Evolutionary conservation across 2,113 vertebrate species (phyloP), one percentile per base, ranked within the genome.

Genomic region (Pteruthius melanotis): DNA sequence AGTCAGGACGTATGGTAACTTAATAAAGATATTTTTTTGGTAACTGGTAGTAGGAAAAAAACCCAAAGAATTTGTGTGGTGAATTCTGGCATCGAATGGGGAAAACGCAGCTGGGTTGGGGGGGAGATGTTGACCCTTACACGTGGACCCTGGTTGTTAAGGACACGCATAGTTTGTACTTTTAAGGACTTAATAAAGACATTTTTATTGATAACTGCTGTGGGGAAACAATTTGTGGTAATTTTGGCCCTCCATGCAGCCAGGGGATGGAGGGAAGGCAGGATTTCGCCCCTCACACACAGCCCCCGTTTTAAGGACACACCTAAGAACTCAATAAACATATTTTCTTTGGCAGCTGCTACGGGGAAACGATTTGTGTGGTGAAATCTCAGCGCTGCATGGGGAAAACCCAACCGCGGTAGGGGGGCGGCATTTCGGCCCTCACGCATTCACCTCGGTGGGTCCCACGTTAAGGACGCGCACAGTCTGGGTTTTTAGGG

Each of bases 401-500:
- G 11, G 21, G 26, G 26, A 57, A 56, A 50, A 72, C 31, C 21
- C 65, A 42, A 1, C 5, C 14, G 7, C n/a, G 42, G 15, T 5
- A 13, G 21, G 9, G 9, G 50, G 39, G 30, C 9, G 4, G 39
- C 7, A 9, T 3, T 2, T 30, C 10, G 4, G 31, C 50, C 31
- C 27, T n/a, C 47, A 23, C 28, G 18, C 42, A 9, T 0, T 12
- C 50, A 50, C 42, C 26, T 40, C 8, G 22, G 40, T 3, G 3
- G 7, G 39, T 10, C 3, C 2, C 8, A 10, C 4, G 23, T 16
- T 24, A 21, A 30, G 40, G 30, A 24, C 40, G 6, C 23, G 2
- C 14, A 8, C 0, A 13, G 2, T 9, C 2, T 3, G 31, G 0
- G 11, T 30, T 45, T 47, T 24, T 15, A 35, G 0, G 9, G 35